Conservation (phyloP, 2,797 vertebrate species). For the Syngnathus rostellatus region DNA sequence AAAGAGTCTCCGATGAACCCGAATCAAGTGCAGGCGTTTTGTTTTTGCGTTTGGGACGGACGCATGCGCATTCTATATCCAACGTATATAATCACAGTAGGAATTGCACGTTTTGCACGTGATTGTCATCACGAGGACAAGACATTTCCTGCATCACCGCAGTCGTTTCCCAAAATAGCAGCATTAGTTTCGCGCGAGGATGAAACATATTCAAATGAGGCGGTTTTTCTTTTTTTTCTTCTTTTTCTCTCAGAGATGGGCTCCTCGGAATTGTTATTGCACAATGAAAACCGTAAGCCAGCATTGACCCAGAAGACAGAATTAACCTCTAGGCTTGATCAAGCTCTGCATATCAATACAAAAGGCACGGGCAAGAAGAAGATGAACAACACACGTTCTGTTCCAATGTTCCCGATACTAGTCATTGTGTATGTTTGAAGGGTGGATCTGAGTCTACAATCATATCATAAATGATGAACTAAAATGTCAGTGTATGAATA, state of each 20-base stretch:
- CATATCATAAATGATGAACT: too few relatives aligned
- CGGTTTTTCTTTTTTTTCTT: constrained; percentile 14
- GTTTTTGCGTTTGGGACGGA: too few relatives aligned
- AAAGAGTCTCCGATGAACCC: background rate
- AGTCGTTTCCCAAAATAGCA: constrained; percentile 61
- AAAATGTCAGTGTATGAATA: background rate
- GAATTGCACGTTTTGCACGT: constrained; percentile 5
- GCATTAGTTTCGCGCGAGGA: constrained; percentile 52
- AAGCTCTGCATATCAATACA: constrained; percentile 47
- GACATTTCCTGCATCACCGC: constrained; percentile 51
- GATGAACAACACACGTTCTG: background rate
- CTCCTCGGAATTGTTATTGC: constrained; percentile 56
- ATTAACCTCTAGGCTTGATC: constrained; percentile 59
- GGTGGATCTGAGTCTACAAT: too few relatives aligned
- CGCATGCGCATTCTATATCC: background rate
- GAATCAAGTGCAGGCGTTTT: background rate
- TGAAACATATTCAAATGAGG: constrained; percentile 64
- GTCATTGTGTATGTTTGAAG: too few relatives aligned
- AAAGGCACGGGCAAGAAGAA: constrained; percentile 18
- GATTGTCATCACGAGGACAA: constrained; percentile 55
- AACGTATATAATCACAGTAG: background rate
- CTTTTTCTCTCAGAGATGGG: constrained; percentile 16
- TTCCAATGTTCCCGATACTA: too few relatives aligned
- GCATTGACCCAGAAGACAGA: constrained; percentile 62
- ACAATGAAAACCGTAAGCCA: constrained; percentile 62